phyloP scores from a whole-genome alignment of 2,113 vertebrate species.

The Oryzias celebensis region DNA sequence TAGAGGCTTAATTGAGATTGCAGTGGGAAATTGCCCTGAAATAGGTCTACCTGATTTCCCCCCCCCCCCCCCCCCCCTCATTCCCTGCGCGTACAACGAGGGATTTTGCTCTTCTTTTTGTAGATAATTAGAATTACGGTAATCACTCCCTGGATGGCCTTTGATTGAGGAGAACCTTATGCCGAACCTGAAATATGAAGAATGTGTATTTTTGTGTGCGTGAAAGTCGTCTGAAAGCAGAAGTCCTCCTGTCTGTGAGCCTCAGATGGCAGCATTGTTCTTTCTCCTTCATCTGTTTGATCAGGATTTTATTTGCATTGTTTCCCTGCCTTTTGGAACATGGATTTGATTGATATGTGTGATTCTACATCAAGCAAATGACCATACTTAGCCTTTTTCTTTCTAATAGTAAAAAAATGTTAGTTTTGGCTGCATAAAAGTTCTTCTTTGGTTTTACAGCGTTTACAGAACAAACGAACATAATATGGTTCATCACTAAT shows the following conservation, averaged over 20 bases:
- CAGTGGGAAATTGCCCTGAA: constrained; percentile 87
- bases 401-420: no score
- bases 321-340: neutral
- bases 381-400: no score
- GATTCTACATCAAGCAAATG: no score
- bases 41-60: constrained; percentile 71
- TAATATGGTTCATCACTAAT: no score
- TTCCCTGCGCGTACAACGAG: constrained; percentile 73
- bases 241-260: neutral
- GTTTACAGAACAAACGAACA: no score
- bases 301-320: neutral
- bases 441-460: no score
- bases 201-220: constrained; percentile 34
- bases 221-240: constrained; percentile 18
- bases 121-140: constrained; percentile 79
- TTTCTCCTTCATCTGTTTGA: neutral
- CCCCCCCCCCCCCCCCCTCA: neutral
- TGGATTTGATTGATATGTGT: neutral
- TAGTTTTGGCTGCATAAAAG: no score
- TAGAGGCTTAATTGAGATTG: constrained; percentile 95
- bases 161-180: constrained; percentile 70
- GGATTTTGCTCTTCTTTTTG: constrained; percentile 76
- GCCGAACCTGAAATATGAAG: constrained; percentile 53
- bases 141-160: constrained; percentile 75
- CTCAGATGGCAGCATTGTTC: constrained; percentile 51